Evolutionary conservation across 2,797 vertebrate genomes (phyloP), one percentile per base, ranked within the genome.

Genomic region (Danio albolineatus): DNA sequence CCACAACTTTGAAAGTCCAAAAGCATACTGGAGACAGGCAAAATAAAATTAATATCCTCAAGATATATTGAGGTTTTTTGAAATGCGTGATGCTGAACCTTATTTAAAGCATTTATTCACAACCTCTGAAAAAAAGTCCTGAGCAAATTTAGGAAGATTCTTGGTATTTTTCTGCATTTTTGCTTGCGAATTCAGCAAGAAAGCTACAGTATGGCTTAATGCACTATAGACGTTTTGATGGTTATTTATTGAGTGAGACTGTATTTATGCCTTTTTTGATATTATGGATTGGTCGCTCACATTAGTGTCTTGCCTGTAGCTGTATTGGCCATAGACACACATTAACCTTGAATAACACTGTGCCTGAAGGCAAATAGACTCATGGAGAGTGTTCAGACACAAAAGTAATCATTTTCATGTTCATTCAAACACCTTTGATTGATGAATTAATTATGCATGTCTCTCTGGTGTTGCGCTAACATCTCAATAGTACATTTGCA

Each of bases 261-360:
- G 16, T 72, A 46, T 79, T 79, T 65, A 73, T 65, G 48, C 0
- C n/a, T 78, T 79, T 53, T 46, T 10, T 39, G 36, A 56, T 64
- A 14, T 79, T 64, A 73, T 56, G 60, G 69, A 79, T 79, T 62
- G 59, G 48, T 38, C 10, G 0, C 46, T 79, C 48, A 56, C 69
- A 73, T 79, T 72, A 79, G 21, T 73, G 57, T 73, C 19, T 62
- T 46, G 77, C 77, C 77, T 41, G 38, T 38, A 72, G 77, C 69
- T 72, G n/a, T 72, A 36, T 64, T 62, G 48, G 41, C 41, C 60
- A 79, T 64, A 72, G 14, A 73, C 67, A 54, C 10, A 10, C 69
- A 79, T 64, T 64, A 79, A 73, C 69, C 39, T 72, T 59, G 19
- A 16, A 79, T 7, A 61, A n/a, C 16, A 60, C 51, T 28, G 10